Conservation (phyloP, 2,797 vertebrate species). For the Hydrocynus forskahlii region DNA sequence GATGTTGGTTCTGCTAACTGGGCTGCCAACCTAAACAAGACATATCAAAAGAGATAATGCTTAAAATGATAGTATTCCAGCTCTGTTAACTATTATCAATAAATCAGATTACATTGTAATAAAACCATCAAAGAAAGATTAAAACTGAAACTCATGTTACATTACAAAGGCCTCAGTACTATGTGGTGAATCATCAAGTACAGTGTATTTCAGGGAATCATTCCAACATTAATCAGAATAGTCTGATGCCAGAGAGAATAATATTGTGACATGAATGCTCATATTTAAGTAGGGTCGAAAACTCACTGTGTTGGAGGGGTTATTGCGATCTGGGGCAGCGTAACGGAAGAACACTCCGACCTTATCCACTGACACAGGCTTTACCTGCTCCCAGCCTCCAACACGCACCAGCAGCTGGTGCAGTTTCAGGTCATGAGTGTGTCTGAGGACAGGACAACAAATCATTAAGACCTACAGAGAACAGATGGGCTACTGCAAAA, state of each 20-base stretch:
- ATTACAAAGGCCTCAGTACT: neutral
- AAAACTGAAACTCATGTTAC: neutral
- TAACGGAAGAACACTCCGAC: slow-evolving; percentile 97
- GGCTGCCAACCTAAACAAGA: slow-evolving; percentile 89
- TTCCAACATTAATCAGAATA: slow-evolving; percentile 3
- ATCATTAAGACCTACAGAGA: neutral
- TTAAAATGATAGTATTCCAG: slow-evolving; percentile 2
- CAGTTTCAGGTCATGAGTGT: slow-evolving; percentile 95
- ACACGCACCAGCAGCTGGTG: slow-evolving; percentile 96
- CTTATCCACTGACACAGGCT: slow-evolving; percentile 97
- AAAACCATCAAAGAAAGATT: neutral
- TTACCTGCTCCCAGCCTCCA: slow-evolving; percentile 96
- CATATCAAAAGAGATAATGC: neutral
- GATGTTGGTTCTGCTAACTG: slow-evolving; percentile 93
- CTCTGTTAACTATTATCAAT: neutral
- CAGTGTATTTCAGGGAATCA: neutral
- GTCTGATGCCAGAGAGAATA: neutral
- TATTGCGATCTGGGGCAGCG: slow-evolving; percentile 92
- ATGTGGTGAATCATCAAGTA: neutral
- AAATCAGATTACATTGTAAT: slow-evolving; percentile 16
- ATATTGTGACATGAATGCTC: neutral
- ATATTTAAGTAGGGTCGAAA: neutral
- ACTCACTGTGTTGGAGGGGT: slow-evolving; percentile 89
- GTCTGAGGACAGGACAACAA: slow-evolving; percentile 73
- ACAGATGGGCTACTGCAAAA: neutral